Evolutionary conservation across 2,113 vertebrate genomes (phyloP), one percentile per base, ranked within the genome.

Genomic region (Pongo abelii): DNA sequence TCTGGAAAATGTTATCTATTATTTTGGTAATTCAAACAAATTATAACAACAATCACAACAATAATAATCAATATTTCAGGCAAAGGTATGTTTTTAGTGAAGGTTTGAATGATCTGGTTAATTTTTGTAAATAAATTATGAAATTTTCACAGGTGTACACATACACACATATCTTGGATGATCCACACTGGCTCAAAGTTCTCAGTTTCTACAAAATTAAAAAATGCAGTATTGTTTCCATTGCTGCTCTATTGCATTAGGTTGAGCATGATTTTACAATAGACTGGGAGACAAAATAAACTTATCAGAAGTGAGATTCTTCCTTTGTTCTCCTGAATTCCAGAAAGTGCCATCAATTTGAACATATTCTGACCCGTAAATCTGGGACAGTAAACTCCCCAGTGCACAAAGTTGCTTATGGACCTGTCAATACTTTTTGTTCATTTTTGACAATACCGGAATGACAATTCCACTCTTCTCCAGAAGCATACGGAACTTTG

Each of bases 211-310:
- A 35, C 90, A 94, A 90, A 81, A 1, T 83, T 35, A 93, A 14
- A 96, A 6, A 64, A 67, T 8, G 25, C 9, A 90, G 77, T 96
- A 91, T 57, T 94, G n/a, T 97, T 98, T 97, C 40, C 89, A 35
- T 94, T 87, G 91, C 52, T 97, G 64, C 46, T 18, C n/a, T 96
- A 43, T 25, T 96, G 8, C 35, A 97, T 83, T 85, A 23, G 55
- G 25, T 46, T 97, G 61, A 96, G 86, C 85, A 27, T 40, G 81
- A 85, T 95, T 98, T 97, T 80, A 74, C 16, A 64, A 43, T 38
- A 84, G 57, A 27, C 72, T 84, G 67, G 20, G 18, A 70, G 94
- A 8, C 35, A 95, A 40, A 27, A 96, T 59, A 95, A 46, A n/a
- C 17, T 86, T n/a, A 61, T 1, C 55, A 83, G 32, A 43, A 92